These are phyloP conservation scores for Cuculus canorus DNA, from an alignment of 2,797 vertebrate genomes.

Conservation along the genomic window DNA sequence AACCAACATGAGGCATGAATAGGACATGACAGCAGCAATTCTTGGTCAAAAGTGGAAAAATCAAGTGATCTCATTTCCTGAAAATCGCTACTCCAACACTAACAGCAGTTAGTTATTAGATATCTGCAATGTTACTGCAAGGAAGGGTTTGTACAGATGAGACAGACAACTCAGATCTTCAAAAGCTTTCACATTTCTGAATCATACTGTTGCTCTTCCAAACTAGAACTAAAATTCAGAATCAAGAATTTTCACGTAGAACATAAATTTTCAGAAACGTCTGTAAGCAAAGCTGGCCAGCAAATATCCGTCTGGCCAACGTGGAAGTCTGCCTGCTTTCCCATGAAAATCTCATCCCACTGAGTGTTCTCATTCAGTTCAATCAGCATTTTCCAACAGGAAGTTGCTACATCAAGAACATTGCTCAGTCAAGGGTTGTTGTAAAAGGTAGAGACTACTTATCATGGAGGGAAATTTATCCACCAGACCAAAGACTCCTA, in stretches of 20 bases:
- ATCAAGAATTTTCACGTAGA: background rate
- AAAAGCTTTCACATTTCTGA: background rate
- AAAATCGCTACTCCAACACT: background rate
- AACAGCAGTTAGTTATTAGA: background rate
- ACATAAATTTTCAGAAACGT: background rate
- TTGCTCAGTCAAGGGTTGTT: background rate
- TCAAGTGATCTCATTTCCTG: background rate
- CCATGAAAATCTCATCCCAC: background rate
- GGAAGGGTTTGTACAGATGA: background rate
- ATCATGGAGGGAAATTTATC: background rate
- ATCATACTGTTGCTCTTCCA: background rate
- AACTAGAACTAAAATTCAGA: background rate
- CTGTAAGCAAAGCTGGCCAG: background rate
- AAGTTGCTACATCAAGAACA: background rate
- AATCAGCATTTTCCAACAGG: background rate
- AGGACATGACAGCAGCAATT: background rate
- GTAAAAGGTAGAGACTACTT: background rate
- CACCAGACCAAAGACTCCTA: background rate
- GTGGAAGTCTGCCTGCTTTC: background rate
- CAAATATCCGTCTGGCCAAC: background rate
- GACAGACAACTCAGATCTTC: background rate
- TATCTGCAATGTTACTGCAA: background rate
- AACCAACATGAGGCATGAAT: background rate
- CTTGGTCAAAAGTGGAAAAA: background rate
- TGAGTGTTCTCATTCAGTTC: background rate